Evolutionary conservation across 2,888 invertebrate genomes (phyloP).

Genomic region (Melanchra persicariae): DNA sequence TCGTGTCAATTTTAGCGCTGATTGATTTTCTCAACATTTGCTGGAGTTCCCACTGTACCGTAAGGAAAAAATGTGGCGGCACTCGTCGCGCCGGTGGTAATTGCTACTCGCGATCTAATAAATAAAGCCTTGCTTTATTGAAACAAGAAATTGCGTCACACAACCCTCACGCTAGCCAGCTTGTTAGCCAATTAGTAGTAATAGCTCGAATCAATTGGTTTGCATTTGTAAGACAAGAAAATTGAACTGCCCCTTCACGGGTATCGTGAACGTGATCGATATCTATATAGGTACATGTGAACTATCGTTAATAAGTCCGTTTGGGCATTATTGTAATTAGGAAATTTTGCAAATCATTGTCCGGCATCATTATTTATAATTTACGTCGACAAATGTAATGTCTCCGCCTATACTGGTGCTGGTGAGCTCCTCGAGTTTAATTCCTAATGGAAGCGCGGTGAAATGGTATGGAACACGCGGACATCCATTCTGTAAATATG

Average conservation of each 20-base stretch:
- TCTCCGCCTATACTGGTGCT: slow-evolving; percentile 58
- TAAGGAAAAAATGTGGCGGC: slow-evolving; percentile 71
- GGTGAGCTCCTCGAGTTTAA: slow-evolving; percentile 71
- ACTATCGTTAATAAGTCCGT: slow-evolving; percentile 62
- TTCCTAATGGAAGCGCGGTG: slow-evolving; percentile 78
- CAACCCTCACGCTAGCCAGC: slow-evolving; percentile 74
- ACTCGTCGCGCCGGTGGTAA: slow-evolving; percentile 73
- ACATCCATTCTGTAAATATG: slow-evolving; percentile 78
- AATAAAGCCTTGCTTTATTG: slow-evolving; percentile 81
- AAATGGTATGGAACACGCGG: slow-evolving; percentile 70
- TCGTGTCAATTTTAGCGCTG: slow-evolving; percentile 69
- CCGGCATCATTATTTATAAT: slow-evolving; percentile 82
- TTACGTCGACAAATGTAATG: slow-evolving; percentile 71
- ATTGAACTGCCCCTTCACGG: slow-evolving; percentile 64
- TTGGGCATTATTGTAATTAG: slow-evolving; percentile 80
- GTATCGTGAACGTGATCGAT: slow-evolving; percentile 68
- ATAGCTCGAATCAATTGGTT: slow-evolving; percentile 79
- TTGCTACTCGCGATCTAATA: slow-evolving; percentile 78
- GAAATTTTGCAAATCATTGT: slow-evolving; percentile 86
- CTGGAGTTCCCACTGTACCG: slow-evolving; percentile 80
- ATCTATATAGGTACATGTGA: slow-evolving; percentile 69
- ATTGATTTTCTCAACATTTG: slow-evolving; percentile 86
- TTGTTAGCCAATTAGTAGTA: slow-evolving; percentile 80
- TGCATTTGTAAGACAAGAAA: slow-evolving; percentile 74
- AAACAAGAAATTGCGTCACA: slow-evolving; percentile 85